Base-by-base conservation (phyloP, 2,888 invertebrate species). In the Formica aserva region DNA sequence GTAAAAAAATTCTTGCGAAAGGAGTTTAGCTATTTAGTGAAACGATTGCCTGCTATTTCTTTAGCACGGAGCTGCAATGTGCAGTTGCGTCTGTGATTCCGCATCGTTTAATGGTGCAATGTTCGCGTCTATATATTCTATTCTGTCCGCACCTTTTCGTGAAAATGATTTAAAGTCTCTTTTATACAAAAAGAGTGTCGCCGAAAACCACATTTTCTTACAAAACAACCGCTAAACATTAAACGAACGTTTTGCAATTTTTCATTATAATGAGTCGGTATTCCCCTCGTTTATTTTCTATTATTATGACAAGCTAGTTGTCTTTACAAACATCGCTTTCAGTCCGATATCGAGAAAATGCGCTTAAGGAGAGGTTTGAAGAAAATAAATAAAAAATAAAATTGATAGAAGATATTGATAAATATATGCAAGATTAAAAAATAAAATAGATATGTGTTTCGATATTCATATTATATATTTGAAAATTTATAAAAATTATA, bases 61-160 rank as follows among this genome's bases (percentile, higher is more conserved):
- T 77, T 55, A 41, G 71, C 38, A 55, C n/a, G 26, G 26, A 67
- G 38, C 52, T 66, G 52, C 76, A 52, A 48, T 22, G 75, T 48
- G 45, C 22, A 35, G 22, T 55, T 71, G 52, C 26, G 13, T 83
- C 84, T 82, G 87, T 82, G 82, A 89, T 87, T 85, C 83, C 52
- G 89, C 83, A 82, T 81, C 85, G 78, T 81, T 87, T 82, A 82
- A 83, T 82, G 88, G 87, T 89, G 88, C 85, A 83, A 85, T 82
- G 32, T 45, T 60, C 63, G 26, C 52, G 65, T 52, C 32, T 69
- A 35, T n/a, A 41, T 35, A 35, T 26, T 26, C 26, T 6, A 6
- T 66, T 52, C 38, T 45, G 26, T n/a, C 66, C 38, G 45, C 29
- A 41, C 32, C 62, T 32, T 60, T 62, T 57, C 82, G 83, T 84